Conservation (phyloP, 2,888 invertebrate genomes). For the Malthinus seriepunctatus region DNA sequence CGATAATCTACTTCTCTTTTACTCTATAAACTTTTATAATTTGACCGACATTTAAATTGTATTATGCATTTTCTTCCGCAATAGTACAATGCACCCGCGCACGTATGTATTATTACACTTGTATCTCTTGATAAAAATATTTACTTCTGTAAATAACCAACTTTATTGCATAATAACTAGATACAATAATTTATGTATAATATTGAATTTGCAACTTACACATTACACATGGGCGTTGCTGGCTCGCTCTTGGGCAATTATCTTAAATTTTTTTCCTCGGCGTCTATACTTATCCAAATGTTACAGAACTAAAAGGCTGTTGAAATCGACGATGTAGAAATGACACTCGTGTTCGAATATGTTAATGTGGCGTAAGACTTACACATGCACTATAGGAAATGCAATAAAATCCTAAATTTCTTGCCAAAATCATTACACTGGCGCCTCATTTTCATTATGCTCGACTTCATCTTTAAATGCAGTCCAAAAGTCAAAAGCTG, state of each 20-base stretch:
- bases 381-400: no score
- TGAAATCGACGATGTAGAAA: no score
- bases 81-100: conserved; percentile 39
- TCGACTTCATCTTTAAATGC: no score
- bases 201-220: conserved; percentile 21
- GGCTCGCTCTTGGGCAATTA: conserved; percentile 20
- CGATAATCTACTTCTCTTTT: conserved; percentile 4
- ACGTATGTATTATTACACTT: conserved; percentile 57
- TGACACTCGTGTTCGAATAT: no score
- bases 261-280: not conserved
- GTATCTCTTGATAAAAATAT: conserved; percentile 57
- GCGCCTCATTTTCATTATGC: no score
- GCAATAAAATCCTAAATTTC: no score
- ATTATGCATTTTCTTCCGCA: conserved; percentile 31
- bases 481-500: no score
- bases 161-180: conserved; percentile 54
- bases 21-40: conserved; percentile 13
- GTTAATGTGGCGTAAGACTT: no score
- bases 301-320: no score
- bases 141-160: conserved; percentile 59
- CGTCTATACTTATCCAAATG: no score
- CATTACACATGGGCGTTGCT: conserved; percentile 25
- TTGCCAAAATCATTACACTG: no score
- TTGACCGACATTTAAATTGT: conserved; percentile 27
- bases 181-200: conserved; percentile 18